Base-by-base conservation (phyloP, 2,888 invertebrate genomes). In the Eulithis prunata region DNA sequence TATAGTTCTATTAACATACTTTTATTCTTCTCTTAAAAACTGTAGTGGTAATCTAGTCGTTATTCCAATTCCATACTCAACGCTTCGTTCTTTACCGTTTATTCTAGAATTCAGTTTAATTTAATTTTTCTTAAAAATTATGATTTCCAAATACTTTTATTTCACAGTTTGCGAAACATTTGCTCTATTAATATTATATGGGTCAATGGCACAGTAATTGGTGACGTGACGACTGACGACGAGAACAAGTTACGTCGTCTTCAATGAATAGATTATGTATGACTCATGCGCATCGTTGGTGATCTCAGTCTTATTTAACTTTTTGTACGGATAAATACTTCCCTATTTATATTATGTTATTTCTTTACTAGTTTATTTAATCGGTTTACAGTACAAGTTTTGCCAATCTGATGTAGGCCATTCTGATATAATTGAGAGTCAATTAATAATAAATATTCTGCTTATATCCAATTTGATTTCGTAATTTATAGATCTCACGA, bases 191-290 rank as follows among this genome's bases (percentile, higher is more conserved):
- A 32, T 51, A 12, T 57, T 73, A 84, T 78, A 85, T 89, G 77
- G 89, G 88, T 86, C 88, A 89, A 84, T 86, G 83, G 81, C 87
- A 84, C 78, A 78, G 53, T 71, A 75, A 81, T 81, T 78, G 75
- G 73, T 49, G 13, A 21, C 21, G 73, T 49, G 13, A 21, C 21
- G 21, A 21, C 2, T 21, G 21, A 75, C 73, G 75, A 77, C 78
- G 78, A 82, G 79, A 80, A 80, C 77, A 72, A 75, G 78, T 65
- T 62, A 62, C 71, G 72, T 77, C 66, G 69, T 72, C 74, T 71
- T 75, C 83, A 85, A 85, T 83, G 82, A 85, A 84, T 85, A 83
- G 77, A 80, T 74, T 73, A 46, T 54, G 53, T 61, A 62, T 89
- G 88, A 88, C 74, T 90, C 89, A 90, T 71, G 70, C 66, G 55